phyloP scores from a whole-genome alignment of 1,140 invertebrate genomes.

The Caerostris darwini region DNA sequence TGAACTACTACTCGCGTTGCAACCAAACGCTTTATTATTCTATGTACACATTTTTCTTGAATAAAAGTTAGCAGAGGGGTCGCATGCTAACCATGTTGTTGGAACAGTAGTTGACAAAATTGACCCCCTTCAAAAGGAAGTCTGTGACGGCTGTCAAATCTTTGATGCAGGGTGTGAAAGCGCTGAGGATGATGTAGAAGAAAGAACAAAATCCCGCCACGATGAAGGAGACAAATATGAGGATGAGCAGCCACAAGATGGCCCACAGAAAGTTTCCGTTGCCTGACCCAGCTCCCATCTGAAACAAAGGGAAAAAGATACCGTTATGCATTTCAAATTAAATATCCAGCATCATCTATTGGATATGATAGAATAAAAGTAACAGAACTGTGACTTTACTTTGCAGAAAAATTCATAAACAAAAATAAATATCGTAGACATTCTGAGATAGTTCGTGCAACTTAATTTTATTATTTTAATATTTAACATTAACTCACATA shows the following conservation, averaged over 20 bases:
- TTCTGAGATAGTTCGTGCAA: no score
- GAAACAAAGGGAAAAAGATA: conserved; percentile 3
- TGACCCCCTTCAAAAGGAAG: conserved; percentile 86
- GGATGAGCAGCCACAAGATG: conserved; percentile 89
- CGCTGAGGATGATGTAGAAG: conserved; percentile 88
- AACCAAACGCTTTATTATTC: no score
- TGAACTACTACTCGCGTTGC: no score
- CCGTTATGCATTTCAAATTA: background rate
- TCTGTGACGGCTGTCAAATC: conserved; percentile 86
- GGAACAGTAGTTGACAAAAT: conserved; percentile 87
- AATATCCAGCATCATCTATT: no score
- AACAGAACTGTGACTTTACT: no score
- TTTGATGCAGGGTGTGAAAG: conserved; percentile 87
- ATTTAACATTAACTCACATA: no score
- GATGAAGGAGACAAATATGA: conserved; percentile 89
- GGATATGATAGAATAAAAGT: no score
- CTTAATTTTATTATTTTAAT: no score
- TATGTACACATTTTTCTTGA: no score
- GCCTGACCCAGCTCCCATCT: conserved; percentile 79
- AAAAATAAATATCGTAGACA: no score
- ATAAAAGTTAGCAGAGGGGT: conserved; percentile 58
- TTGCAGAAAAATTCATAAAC: no score
- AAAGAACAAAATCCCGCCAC: conserved; percentile 88
- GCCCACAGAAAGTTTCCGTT: conserved; percentile 84
- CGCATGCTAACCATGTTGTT: conserved; percentile 84